A percentile compares a stretch with the other conserved stretches of the same genome.
Conservation (phyloP, 2,888 invertebrate genomes). For the Xanthorhoe designata region DNA sequence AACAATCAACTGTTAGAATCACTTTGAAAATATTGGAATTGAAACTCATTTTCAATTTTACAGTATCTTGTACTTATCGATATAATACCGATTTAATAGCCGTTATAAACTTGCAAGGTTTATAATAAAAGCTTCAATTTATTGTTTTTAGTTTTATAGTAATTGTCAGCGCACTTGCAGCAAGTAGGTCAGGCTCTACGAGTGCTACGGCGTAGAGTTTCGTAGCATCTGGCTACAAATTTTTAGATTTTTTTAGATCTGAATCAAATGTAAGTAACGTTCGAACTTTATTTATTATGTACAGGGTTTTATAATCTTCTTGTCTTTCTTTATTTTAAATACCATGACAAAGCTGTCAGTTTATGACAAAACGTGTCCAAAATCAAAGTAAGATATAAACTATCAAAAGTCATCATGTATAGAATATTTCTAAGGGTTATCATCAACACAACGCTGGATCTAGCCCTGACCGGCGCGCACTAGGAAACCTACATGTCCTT, state of each 20-base stretch:
- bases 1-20: no score
- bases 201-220: constrained; percentile 42
- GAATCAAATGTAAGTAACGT: no score
- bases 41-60: not conserved
- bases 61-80: not conserved
- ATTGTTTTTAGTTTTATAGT: constrained; percentile 25
- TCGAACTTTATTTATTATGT: not conserved
- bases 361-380: no score
- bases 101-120: constrained; percentile 36
- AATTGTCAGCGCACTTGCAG: constrained; percentile 28
- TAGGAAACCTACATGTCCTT: constrained; percentile 77
- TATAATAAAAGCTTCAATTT: constrained; percentile 34
- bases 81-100: constrained; percentile 33
- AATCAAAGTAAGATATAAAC: not conserved
- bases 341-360: no score
- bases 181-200: constrained; percentile 41
- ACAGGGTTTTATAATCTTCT: not conserved
- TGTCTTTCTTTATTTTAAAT: not conserved
- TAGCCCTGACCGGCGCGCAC: constrained; percentile 73
- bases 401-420: no score
- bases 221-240: constrained; percentile 11
- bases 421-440: no score
- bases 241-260: not conserved
- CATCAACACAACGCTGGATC: constrained; percentile 43
- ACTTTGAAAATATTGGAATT: not conserved